These are phyloP conservation scores for Neoniphon sammara DNA, from an alignment of 2,797 vertebrate genomes.

Conservation along the genomic window DNA sequence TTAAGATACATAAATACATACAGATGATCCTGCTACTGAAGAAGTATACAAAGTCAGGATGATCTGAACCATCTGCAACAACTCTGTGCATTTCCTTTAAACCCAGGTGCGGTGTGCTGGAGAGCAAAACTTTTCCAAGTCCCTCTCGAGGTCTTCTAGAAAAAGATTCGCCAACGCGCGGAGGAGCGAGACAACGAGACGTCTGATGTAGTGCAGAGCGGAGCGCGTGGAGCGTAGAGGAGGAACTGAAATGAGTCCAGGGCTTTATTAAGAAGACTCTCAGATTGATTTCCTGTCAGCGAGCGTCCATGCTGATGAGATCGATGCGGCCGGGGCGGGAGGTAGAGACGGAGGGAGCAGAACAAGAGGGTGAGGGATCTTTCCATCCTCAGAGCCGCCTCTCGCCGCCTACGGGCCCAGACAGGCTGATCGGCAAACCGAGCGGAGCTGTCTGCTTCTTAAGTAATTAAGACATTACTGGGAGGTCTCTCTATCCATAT, in stretches of 20 bases:
- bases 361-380: constrained; percentile 64
- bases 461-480: constrained; percentile 81
- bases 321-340: constrained; percentile 72
- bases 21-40: neutral
- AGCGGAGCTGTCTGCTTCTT: constrained; percentile 66
- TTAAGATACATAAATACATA: too few relatives aligned
- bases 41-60: neutral
- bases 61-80: neutral
- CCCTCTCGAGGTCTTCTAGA: constrained; percentile 33
- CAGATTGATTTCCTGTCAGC: constrained; percentile 84
- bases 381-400: constrained; percentile 61
- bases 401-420: constrained; percentile 49
- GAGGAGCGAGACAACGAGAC: constrained; percentile 31
- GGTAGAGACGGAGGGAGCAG: constrained; percentile 56
- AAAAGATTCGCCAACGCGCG: constrained; percentile 23
- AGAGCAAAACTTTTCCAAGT: constrained; percentile 33
- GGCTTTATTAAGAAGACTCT: constrained; percentile 83
- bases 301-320: constrained; percentile 71
- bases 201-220: constrained; percentile 12
- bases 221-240: constrained; percentile 42
- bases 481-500: constrained; percentile 79
- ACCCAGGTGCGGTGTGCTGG: constrained; percentile 19
- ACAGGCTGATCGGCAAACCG: constrained; percentile 56
- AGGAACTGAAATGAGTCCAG: constrained; percentile 69
- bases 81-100: constrained; percentile 14